Percentiles rank a stretch among this genome's conserved stretches.
phyloP scores from a whole-genome alignment of 2,797 vertebrate genomes.

The Vultur gryphus region DNA sequence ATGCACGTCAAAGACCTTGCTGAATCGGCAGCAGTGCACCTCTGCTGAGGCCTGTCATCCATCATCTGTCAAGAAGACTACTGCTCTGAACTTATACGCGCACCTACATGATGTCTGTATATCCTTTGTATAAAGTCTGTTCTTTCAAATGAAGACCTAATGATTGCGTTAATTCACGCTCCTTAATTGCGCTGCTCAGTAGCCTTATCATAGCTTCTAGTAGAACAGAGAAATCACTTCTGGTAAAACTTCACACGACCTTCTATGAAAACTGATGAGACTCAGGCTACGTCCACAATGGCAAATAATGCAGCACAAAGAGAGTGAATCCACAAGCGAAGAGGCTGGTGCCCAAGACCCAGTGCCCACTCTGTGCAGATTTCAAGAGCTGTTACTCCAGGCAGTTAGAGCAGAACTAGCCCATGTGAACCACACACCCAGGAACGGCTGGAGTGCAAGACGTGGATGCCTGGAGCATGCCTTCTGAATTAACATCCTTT shows the following conservation, averaged over 20 bases:
- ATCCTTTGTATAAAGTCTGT: background rate
- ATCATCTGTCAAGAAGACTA: background rate
- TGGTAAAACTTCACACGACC: background rate
- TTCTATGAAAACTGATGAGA: background rate
- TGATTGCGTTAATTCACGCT: background rate
- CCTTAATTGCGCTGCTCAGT: background rate
- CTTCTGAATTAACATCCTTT: background rate
- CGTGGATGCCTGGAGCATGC: fast-evolving
- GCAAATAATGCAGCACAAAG: background rate
- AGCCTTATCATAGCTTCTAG: background rate
- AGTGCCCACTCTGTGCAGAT: no score
- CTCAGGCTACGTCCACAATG: fast-evolving
- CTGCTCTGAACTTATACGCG: fast-evolving
- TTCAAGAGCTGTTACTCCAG: background rate
- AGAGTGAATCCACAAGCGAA: background rate
- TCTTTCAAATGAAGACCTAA: background rate
- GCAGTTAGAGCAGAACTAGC: background rate
- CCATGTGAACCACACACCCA: background rate
- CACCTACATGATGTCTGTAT: fast-evolving
- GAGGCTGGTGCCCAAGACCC: background rate
- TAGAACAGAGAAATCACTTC: background rate
- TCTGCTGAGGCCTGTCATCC: background rate
- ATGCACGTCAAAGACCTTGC: background rate
- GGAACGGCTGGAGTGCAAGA: background rate
- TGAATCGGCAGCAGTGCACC: background rate